Evolutionary conservation across 2,888 invertebrate species (phyloP).

Genomic region (Dorcus parallelipipedus): DNA sequence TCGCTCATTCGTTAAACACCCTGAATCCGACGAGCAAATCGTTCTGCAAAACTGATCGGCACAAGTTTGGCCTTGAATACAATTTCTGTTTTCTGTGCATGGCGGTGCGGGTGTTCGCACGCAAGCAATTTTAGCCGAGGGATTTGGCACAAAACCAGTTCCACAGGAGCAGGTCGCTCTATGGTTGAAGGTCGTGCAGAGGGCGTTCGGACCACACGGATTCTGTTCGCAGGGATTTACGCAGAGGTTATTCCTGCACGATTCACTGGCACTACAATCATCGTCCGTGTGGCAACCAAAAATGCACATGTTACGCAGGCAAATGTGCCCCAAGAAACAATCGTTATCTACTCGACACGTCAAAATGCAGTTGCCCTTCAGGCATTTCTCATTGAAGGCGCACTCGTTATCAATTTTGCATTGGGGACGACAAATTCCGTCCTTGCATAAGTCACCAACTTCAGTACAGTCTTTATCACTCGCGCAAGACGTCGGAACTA

Average conservation of each 20-base stretch:
- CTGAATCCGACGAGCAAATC: constrained; percentile 70
- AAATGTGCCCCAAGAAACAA: constrained; percentile 88
- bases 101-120: constrained; percentile 72
- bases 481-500: constrained; percentile 76
- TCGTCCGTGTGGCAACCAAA: constrained; percentile 84
- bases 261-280: constrained; percentile 81
- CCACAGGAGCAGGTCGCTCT: constrained; percentile 79
- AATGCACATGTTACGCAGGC: constrained; percentile 79
- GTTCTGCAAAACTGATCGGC: constrained; percentile 72
- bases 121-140: constrained; percentile 84
- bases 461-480: constrained; percentile 65
- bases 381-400: constrained; percentile 86
- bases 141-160: constrained; percentile 78
- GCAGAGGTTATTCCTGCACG: constrained; percentile 78
- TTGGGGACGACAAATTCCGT: constrained; percentile 76
- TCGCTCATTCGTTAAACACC: constrained; percentile 80
- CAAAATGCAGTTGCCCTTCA: constrained; percentile 77
- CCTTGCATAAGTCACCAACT: constrained; percentile 67
- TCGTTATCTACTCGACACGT: constrained; percentile 90
- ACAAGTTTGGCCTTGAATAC: constrained; percentile 68
- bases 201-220: constrained; percentile 83
- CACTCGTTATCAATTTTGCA: constrained; percentile 78
- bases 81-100: constrained; percentile 77
- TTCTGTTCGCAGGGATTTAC: constrained; percentile 71
- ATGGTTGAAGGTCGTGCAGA: constrained; percentile 76